These are phyloP conservation scores for Phrynocephalus forsythii DNA, from an alignment of 2,797 vertebrate genomes.

Conservation along the genomic window DNA sequence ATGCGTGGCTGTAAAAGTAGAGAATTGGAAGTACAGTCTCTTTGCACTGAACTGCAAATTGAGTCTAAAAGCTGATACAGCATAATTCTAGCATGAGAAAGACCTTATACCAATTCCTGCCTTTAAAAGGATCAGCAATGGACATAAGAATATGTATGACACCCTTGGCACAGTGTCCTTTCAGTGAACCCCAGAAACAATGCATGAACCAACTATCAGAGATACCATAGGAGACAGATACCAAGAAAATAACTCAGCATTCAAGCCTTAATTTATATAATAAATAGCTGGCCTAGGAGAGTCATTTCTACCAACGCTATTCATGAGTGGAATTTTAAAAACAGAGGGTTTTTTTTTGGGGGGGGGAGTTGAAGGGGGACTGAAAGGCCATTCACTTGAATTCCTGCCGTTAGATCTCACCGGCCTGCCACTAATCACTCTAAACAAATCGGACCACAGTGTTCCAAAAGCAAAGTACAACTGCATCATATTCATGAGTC, in stretches of 20 bases:
- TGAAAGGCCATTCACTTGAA: neutral
- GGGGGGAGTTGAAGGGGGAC: neutral
- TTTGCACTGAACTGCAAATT: neutral
- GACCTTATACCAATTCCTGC: no score
- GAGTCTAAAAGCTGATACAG: no score
- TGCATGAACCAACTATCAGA: neutral
- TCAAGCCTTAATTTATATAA: conserved; percentile 36
- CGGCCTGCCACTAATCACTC: neutral
- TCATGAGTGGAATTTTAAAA: neutral
- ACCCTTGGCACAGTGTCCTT: no score
- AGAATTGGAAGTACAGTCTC: neutral
- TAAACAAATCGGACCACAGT: neutral
- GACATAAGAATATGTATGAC: no score
- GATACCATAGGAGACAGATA: neutral
- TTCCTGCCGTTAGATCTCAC: neutral
- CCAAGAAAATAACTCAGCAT: conserved; percentile 19
- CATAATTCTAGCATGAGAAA: no score
- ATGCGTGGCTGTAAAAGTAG: neutral
- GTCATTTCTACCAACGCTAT: neutral
- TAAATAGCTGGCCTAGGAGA: conserved; percentile 1
- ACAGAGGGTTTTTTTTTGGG: neutral
- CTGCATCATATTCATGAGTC: neutral
- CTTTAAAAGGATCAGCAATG: no score
- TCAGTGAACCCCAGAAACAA: neutral
- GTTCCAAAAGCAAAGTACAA: neutral